These are phyloP conservation scores for Sminthurinus signatus DNA, from an alignment of 1,140 invertebrate genomes.

Conservation along the genomic window DNA sequence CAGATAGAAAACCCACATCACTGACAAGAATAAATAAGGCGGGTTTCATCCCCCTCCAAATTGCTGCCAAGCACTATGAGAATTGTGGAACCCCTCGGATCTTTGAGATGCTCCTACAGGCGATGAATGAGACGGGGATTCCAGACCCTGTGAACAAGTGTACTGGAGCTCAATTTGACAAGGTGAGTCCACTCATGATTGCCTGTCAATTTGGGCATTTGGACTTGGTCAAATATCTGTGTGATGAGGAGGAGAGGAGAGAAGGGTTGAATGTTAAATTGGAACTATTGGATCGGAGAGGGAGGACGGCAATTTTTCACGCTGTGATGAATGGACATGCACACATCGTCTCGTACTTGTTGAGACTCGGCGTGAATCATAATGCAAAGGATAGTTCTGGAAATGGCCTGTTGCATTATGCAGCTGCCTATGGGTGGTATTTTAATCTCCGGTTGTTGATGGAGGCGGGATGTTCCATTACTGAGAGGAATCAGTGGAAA, in stretches of 20 bases:
- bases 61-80: slow-evolving; percentile 45
- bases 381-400: slow-evolving; percentile 49
- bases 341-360: slow-evolving; percentile 50
- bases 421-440: slow-evolving; percentile 54
- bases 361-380: slow-evolving; percentile 50
- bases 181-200: slow-evolving; percentile 36
- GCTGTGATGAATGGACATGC: slow-evolving; percentile 53
- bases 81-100: slow-evolving; percentile 47
- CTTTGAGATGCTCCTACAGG: slow-evolving; percentile 47
- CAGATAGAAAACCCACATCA: slow-evolving; percentile 16
- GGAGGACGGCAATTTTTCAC: slow-evolving; percentile 50
- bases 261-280: slow-evolving; percentile 24
- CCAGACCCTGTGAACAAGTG: slow-evolving; percentile 37
- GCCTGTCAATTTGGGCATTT: slow-evolving; percentile 39
- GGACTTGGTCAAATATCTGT: slow-evolving; percentile 36
- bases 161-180: slow-evolving; percentile 45
- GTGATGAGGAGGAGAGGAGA: slow-evolving; percentile 21
- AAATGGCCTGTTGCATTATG: slow-evolving; percentile 53
- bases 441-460: slow-evolving; percentile 50
- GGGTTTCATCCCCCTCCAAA: slow-evolving; percentile 50
- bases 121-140: slow-evolving; percentile 49
- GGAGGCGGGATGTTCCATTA: slow-evolving; percentile 48
- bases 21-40: slow-evolving; percentile 41
- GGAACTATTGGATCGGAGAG: slow-evolving; percentile 47
- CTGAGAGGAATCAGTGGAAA: slow-evolving; percentile 51